These are phyloP conservation scores for Rhinoptilus africanus DNA, from an alignment of 2,113 vertebrate genomes.

Conservation along the genomic window DNA sequence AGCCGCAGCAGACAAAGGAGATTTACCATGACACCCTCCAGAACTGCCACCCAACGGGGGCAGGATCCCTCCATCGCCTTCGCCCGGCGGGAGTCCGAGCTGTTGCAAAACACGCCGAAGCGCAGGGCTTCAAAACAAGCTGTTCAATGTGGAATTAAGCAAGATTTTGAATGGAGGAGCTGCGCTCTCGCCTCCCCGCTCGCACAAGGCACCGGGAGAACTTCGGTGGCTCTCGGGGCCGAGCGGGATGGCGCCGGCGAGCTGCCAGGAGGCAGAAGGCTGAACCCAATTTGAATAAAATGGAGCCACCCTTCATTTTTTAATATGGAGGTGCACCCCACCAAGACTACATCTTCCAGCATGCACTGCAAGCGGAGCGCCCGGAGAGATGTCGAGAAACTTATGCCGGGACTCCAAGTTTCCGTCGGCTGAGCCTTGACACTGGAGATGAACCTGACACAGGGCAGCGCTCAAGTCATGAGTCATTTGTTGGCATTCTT, in stretches of 20 bases:
- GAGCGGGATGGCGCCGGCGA: not conserved
- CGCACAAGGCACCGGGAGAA: not conserved
- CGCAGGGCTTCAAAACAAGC: constrained; percentile 6
- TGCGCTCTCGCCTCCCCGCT: not conserved
- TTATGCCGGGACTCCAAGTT: not conserved
- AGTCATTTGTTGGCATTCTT: not conserved
- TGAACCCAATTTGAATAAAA: constrained; percentile 39
- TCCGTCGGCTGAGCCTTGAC: not conserved
- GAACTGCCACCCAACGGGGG: constrained; percentile 8
- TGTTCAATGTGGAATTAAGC: not conserved
- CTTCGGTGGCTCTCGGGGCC: not conserved
- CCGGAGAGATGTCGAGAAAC: not conserved
- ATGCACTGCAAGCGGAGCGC: not conserved
- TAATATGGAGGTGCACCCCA: constrained; percentile 52
- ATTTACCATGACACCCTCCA: constrained; percentile 28
- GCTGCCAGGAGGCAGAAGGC: not conserved
- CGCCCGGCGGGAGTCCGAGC: not conserved
- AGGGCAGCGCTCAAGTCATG: fast-evolving
- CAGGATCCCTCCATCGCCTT: not conserved
- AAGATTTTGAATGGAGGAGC: not conserved
- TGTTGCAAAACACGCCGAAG: not conserved
- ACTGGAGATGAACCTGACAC: not conserved
- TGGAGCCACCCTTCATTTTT: constrained; percentile 32
- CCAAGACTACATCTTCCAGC: constrained; percentile 55
- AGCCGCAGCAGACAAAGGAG: constrained; percentile 44